Evolutionary conservation across 2,797 vertebrate genomes (phyloP).

Genomic region (Spheniscus humboldti): DNA sequence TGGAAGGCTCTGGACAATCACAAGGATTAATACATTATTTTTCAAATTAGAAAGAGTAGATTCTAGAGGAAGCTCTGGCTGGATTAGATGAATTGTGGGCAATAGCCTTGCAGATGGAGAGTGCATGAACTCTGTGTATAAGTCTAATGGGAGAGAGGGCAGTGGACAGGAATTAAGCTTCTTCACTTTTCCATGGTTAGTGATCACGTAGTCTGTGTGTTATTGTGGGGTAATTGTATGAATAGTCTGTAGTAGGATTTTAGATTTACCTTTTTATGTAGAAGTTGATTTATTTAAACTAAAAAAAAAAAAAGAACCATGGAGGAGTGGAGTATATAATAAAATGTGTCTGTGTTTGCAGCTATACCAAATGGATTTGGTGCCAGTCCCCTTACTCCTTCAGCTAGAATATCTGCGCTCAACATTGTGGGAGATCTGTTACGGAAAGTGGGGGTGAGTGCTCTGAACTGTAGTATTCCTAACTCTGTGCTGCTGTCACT

Average conservation of each 20-base stretch:
- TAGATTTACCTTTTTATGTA: neutral
- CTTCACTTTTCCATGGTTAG: neutral
- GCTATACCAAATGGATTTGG: constrained; percentile 91
- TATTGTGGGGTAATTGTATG: neutral
- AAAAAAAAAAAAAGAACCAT: too few species aligned
- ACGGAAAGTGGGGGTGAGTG: constrained; percentile 95
- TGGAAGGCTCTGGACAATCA: neutral
- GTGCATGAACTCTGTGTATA: neutral
- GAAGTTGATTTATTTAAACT: neutral
- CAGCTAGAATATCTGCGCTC: constrained; percentile 95
- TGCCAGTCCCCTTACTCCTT: constrained; percentile 90
- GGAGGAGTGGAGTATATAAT: neutral
- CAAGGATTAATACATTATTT: neutral
- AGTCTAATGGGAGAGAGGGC: neutral
- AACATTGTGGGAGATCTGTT: constrained; percentile 97
- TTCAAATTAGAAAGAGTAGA: neutral
- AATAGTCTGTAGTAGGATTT: neutral
- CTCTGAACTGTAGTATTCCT: neutral
- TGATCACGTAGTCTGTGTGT: neutral
- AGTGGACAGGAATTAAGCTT: neutral
- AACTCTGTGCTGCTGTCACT: neutral
- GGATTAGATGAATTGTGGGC: neutral
- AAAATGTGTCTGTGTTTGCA: constrained; percentile 53
- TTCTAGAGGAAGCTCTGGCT: neutral
- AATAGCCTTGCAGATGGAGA: neutral